Evolutionary conservation across 2,797 vertebrate genomes (phyloP).

Genomic region (Choloepus didactylus): DNA sequence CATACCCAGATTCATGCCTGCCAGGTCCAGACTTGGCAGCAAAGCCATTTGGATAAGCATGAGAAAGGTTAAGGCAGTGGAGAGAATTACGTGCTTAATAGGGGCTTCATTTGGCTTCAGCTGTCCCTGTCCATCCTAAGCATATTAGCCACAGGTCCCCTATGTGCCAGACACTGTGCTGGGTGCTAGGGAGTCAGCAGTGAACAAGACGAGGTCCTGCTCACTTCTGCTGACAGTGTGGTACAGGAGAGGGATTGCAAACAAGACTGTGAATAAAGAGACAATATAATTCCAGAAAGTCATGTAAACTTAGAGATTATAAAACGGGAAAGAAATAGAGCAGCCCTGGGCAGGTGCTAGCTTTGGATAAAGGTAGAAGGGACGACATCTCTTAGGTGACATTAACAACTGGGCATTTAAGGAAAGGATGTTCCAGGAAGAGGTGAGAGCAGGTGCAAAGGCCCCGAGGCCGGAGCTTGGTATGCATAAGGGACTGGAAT

Average conservation of each 20-base stretch:
- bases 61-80: neutral
- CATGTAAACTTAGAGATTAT: neutral
- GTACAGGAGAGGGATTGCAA: neutral
- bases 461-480: neutral
- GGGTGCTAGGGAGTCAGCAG: neutral
- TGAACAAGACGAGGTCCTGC: neutral
- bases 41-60: neutral
- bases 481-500: neutral
- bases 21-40: neutral
- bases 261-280: neutral
- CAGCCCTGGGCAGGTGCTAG: neutral
- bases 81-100: accelerated
- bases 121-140: neutral
- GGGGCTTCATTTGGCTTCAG: accelerated
- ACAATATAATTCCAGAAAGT: neutral
- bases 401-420: neutral
- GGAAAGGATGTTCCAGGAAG: neutral
- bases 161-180: accelerated
- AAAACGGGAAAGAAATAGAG: neutral
- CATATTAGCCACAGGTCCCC: too few relatives aligned
- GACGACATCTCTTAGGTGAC: neutral
- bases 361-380: neutral
- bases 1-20: neutral
- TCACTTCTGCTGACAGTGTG: neutral
- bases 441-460: neutral